Evolutionary conservation across 1,140 invertebrate species (phyloP), one percentile per base, ranked within the genome.

Genomic region (Plutomurus gul): DNA sequence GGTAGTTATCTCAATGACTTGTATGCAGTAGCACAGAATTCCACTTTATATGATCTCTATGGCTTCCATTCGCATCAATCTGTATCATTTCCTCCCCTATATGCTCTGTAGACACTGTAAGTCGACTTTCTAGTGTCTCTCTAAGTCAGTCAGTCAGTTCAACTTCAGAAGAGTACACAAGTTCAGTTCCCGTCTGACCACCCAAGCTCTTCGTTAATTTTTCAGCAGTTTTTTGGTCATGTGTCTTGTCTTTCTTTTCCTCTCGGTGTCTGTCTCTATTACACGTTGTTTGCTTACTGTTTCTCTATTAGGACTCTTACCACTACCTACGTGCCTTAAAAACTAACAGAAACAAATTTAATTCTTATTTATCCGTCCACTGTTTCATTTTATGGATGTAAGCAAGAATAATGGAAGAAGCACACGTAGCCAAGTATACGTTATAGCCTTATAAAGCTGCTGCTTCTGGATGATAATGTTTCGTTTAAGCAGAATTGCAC

Each of bases 141-240:
- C 39, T 43, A 13, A 43, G 2, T 43, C n/a, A 13, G 2, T 10
- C 39, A 13, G 2, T 10, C 7, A 2, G 39, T 43, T 43, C n/a
- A n/a, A 43, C n/a, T 3, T 43, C 2, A n/a, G 11, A 13, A 8
- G 10, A 43, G 16, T 65, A 36, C 30, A 33, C 22, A 20, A 25
- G 36, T 5, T 30, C 30, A 36, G 13, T 65, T 65, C 36, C 27
- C 20, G 7, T 5, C 13, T 65, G 56, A 16, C 56, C 56, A 65
- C 56, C 56, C 56, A 65, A n/a, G 56, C 27, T 65, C 18, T 65
- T 65, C 11, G 30, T 36, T n/a, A 36, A 65, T 65, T 65, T 51
- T 65, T 65, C 56, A 65, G 10, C 56, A 56, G 56, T 65, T 65
- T 65, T 33, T 65, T 27, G 22, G 51, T 56, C 56, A 36, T 36